Evolutionary conservation across 2,797 vertebrate genomes (phyloP).

Genomic region (Smutsia gigantea): DNA sequence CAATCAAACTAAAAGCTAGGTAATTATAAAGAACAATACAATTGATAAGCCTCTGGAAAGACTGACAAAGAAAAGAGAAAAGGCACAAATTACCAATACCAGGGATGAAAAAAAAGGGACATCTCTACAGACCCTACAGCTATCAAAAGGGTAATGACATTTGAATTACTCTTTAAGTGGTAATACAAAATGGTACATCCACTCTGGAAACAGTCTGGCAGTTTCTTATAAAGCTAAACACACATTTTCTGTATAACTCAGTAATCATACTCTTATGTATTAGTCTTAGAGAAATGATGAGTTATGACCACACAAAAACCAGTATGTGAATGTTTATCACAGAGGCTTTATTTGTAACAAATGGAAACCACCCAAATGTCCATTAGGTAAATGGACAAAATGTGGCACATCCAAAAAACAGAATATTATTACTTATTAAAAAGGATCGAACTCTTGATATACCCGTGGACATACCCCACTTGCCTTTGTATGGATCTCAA

Average conservation of each 20-base stretch:
- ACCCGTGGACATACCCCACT: background rate
- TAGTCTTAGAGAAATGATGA: background rate
- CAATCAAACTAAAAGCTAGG: background rate
- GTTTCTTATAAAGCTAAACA: background rate
- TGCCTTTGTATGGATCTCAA: background rate
- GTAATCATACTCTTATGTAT: background rate
- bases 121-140: background rate
- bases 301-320: background rate
- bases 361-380: background rate
- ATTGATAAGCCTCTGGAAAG: background rate
- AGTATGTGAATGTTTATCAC: background rate
- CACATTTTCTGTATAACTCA: background rate
- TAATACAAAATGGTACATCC: background rate
- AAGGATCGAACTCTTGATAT: background rate
- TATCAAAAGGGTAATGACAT: background rate
- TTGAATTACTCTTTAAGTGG: background rate
- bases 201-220: background rate
- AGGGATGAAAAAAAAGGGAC: background rate
- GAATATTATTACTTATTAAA: background rate
- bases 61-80: background rate
- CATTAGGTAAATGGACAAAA: background rate
- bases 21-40: background rate
- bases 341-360: background rate
- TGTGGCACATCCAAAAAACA: background rate
- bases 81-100: background rate